Conservation (phyloP, 2,113 vertebrate genomes). For the Lamprologus tigripictilis region DNA sequence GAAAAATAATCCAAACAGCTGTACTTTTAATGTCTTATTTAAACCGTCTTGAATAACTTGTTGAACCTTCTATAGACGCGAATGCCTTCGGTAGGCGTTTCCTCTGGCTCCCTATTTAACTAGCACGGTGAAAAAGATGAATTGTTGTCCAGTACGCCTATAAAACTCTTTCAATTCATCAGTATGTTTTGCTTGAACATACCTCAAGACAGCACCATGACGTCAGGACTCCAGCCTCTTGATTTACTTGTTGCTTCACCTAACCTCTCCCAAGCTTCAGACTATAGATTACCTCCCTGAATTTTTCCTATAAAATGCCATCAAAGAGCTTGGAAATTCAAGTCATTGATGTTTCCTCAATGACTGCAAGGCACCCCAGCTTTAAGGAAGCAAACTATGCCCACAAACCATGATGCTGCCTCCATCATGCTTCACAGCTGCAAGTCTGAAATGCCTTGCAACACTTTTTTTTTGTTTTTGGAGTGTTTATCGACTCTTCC, state of each 20-base stretch:
- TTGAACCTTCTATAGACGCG: background rate
- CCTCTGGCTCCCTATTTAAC: background rate
- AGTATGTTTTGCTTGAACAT: background rate
- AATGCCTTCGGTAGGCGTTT: background rate
- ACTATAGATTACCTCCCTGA: background rate
- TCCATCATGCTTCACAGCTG: background rate
- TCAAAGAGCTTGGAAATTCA: background rate
- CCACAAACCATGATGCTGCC: background rate
- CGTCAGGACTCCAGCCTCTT: background rate
- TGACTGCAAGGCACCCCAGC: background rate
- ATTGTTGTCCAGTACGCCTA: background rate
- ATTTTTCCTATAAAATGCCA: background rate
- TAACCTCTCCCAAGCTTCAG: background rate
- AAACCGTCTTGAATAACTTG: background rate
- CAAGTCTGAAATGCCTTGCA: background rate
- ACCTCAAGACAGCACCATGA: background rate
- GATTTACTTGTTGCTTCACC: background rate
- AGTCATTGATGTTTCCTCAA: background rate
- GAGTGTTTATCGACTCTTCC: background rate
- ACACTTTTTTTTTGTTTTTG: background rate
- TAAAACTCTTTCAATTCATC: background rate
- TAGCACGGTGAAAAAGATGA: background rate
- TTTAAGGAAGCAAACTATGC: background rate
- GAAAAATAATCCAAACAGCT: background rate
- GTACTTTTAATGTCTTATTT: background rate